Evolutionary conservation across 2,113 vertebrate genomes (phyloP), one percentile per base, ranked within the genome.

Genomic region (Pedetes capensis): DNA sequence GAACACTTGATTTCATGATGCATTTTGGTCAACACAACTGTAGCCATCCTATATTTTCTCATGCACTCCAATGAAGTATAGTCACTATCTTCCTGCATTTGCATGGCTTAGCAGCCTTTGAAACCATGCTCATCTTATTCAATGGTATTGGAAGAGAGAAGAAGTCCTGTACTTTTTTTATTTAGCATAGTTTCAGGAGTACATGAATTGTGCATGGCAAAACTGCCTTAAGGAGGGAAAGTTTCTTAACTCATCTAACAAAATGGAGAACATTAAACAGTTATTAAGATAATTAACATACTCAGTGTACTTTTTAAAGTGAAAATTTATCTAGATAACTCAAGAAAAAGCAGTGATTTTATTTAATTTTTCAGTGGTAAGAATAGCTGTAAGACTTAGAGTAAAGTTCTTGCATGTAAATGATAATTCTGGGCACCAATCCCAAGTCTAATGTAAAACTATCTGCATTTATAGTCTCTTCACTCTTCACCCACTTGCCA

Each of bases 381-480:
- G 27, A 49, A 7, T 82, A 88, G 44, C 61, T 90, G 9, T 8
- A 69, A 82, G 74, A 85, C 39, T 81, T 78, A 32, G 49, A 95
- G 71, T 66, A 37, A 63, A 79, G 76, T 87, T 90, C 51, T 81
- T 53, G 17, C 14, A 78, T 5, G 2, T 64, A 92, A 92, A 57
- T 92, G 85, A 87, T 94, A 53, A 86, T 97, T 95, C 84, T 94
- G 92, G 93, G 95, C 89, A 95, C 71, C 71, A 81, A 17, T 87
- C 95, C 93, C 92, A 91, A 93, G 5, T 10, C 61, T 85, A 82
- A 93, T 79, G 57, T 88, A 97, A 97, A 96, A 69, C 42, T 84
- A 74, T 92, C 92, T 75, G 57, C 85, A 80, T 97, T 97, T 82
- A 96, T 68, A 66, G 90, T 90, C 61, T 92, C 90, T 94, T 94